These are phyloP conservation scores for Trachelus tabidus DNA, from an alignment of 2,888 invertebrate genomes.

Conservation along the genomic window DNA sequence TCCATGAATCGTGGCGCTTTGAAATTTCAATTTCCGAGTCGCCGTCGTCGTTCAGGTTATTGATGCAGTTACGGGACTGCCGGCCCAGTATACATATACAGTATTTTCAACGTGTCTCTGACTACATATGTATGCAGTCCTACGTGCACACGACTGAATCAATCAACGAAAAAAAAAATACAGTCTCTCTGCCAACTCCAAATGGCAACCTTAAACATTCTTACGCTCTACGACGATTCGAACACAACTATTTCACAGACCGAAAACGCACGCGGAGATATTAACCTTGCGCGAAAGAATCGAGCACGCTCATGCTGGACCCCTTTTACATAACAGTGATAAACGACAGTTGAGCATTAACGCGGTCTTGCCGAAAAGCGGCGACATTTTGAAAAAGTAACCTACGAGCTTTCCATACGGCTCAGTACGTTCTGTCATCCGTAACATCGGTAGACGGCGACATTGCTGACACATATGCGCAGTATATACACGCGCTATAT, in stretches of 20 bases:
- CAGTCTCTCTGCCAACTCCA: neutral
- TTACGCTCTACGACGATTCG: neutral
- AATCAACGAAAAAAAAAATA: neutral
- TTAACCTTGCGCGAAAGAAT: neutral
- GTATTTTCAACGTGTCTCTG: neutral
- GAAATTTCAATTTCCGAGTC: neutral
- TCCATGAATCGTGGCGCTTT: neutral
- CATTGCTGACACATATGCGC: neutral
- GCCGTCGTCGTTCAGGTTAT: neutral
- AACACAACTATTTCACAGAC: neutral
- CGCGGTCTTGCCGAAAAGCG: neutral
- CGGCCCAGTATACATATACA: neutral
- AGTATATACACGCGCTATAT: neutral
- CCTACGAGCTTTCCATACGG: neutral
- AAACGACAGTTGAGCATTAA: neutral
- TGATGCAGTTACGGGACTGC: neutral
- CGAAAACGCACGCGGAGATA: neutral
- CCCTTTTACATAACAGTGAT: neutral
- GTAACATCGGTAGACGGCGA: neutral
- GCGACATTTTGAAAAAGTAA: neutral
- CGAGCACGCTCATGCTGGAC: neutral
- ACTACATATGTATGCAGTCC: neutral
- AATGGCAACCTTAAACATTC: neutral
- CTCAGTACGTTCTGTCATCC: neutral
- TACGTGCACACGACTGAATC: neutral